phyloP scores from a whole-genome alignment of 2,113 vertebrate genomes.

The Pardalotus punctatus region DNA sequence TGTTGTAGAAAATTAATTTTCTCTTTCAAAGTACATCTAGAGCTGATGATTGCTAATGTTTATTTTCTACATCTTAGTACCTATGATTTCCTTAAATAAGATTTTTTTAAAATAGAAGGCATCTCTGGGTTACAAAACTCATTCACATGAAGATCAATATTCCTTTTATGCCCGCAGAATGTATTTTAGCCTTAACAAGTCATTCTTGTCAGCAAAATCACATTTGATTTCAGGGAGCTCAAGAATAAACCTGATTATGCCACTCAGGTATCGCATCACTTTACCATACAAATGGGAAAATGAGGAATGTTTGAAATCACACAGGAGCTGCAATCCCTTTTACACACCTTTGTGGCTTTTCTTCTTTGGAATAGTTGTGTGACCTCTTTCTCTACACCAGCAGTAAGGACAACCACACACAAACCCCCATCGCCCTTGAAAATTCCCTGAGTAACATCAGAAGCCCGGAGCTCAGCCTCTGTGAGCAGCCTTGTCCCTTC shows the following conservation, averaged over 20 bases:
- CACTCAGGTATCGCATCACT: accelerated
- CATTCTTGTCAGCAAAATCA: not conserved
- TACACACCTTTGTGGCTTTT: not conserved
- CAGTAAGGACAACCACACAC: not conserved
- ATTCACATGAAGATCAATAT: not conserved
- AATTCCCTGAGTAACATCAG: not conserved
- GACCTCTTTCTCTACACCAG: not conserved
- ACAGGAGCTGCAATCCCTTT: not conserved
- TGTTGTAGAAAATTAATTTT: not conserved
- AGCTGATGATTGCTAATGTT: not conserved
- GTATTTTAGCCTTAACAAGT: not conserved
- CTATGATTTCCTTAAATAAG: not conserved
- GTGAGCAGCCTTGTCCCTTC: not conserved
- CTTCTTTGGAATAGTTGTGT: not conserved
- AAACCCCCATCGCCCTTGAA: not conserved
- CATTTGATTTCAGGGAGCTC: not conserved
- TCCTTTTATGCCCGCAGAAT: not conserved
- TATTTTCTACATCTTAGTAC: not conserved
- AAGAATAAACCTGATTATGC: not conserved
- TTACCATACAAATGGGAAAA: not conserved
- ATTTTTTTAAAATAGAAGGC: not conserved
- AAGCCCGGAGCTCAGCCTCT: not conserved
- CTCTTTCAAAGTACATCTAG: not conserved
- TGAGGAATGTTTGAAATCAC: not conserved
- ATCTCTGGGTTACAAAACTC: not conserved